phyloP scores from a whole-genome alignment of 2,797 vertebrate genomes.

The Cyprinella venusta region DNA sequence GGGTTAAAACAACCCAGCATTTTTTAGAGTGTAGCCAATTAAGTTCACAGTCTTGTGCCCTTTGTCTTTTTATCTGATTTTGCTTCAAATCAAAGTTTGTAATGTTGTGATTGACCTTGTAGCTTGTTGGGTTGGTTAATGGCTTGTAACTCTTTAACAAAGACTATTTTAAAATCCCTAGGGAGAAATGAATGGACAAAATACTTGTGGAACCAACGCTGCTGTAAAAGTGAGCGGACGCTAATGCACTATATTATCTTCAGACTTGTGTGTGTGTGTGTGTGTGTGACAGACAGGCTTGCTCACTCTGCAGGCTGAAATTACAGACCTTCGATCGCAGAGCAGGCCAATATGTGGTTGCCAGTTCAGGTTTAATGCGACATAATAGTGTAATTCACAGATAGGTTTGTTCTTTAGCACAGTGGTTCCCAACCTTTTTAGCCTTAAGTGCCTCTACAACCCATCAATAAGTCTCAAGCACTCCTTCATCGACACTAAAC shows the following conservation, averaged over 20 bases:
- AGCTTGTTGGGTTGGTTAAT: not conserved
- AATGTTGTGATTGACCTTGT: not conserved
- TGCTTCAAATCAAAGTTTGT: not conserved
- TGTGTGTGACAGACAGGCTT: conserved; percentile 32
- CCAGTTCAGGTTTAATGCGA: conserved; percentile 31
- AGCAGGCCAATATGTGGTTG: conserved; percentile 56
- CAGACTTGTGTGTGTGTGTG: conserved; percentile 12
- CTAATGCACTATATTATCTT: conserved; percentile 38
- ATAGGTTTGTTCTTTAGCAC: not conserved
- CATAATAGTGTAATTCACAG: conserved; percentile 36
- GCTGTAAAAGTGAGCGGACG: not conserved
- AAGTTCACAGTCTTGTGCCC: too few species aligned
- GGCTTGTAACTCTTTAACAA: not conserved
- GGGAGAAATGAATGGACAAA: not conserved
- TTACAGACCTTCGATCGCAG: conserved; percentile 61
- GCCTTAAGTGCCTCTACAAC: not conserved
- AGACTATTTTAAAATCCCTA: not conserved
- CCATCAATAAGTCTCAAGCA: too few species aligned
- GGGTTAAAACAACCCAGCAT: too few species aligned
- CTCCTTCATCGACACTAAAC: too few species aligned
- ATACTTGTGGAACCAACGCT: not conserved
- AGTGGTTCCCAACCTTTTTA: not conserved
- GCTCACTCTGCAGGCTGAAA: conserved; percentile 54
- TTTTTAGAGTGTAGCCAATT: too few species aligned
- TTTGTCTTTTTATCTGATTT: too few species aligned